These are phyloP conservation scores for Campoletis sonorensis DNA, from an alignment of 1,140 invertebrate genomes.

Conservation along the genomic window DNA sequence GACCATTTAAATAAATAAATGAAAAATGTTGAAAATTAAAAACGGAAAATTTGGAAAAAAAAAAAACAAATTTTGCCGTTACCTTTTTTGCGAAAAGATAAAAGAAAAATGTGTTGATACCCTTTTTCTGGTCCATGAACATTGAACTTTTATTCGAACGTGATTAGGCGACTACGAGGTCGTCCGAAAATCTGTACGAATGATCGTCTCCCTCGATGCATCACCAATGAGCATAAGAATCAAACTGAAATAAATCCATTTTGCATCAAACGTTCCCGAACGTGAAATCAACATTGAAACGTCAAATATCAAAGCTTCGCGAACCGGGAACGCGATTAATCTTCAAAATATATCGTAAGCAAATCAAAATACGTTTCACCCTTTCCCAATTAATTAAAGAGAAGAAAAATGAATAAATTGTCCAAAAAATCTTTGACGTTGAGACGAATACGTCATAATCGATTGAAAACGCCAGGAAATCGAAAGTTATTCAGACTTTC, in stretches of 20 bases:
- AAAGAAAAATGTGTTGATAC: neutral
- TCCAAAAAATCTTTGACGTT: neutral
- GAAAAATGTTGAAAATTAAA: neutral
- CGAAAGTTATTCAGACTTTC: neutral
- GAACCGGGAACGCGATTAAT: conserved; percentile 4
- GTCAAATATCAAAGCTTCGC: conserved; percentile 1
- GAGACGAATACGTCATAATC: neutral
- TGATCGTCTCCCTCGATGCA: conserved; percentile 46
- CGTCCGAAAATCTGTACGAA: neutral
- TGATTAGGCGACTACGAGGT: neutral
- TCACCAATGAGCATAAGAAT: conserved; percentile 56
- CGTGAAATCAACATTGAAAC: neutral
- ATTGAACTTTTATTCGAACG: conserved; percentile 35
- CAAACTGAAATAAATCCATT: conserved; percentile 50
- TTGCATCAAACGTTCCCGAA: conserved; percentile 41
- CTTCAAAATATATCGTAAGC: conserved; percentile 29
- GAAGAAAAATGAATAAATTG: neutral
- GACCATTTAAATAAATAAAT: neutral
- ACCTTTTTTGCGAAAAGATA: neutral
- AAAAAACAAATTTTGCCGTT: neutral
- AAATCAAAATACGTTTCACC: conserved; percentile 3
- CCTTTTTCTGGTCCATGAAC: conserved; percentile 36
- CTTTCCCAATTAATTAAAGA: neutral
- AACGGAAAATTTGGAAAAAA: neutral
- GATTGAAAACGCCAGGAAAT: conserved; percentile 1